Evolutionary conservation across 1,140 invertebrate genomes (phyloP), one percentile per base, ranked within the genome.

Genomic region (Hycleus phaleratus): DNA sequence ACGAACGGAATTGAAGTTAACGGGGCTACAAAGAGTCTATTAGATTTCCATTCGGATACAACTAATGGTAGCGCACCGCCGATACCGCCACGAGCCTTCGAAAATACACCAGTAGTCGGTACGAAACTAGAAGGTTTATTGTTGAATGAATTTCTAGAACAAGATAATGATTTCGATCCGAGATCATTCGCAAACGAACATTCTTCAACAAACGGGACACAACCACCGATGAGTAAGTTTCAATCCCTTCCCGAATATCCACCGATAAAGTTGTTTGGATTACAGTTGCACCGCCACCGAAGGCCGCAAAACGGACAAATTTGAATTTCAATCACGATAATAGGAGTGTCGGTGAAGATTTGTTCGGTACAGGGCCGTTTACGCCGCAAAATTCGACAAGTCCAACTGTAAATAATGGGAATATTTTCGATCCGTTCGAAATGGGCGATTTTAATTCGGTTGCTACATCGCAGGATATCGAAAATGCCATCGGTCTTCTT

Each of bases 121-220:
- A 86, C 87, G 4, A 88, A 89, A 75, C 75, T 90, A 53, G 90
- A 93, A 74, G 90, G 88, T 59, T 74, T 93, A 26, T 69, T 93
- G 1, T 78, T 94, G 61, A 88, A 91, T 69, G 88, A 91, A 70
- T 85, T 90, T 43, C 9, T 42, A 10, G 86, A 91, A 64, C 83
- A 81, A 52, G 85, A 82, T 74, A 63, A 62, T 49, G 68, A 71
- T 59, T 74, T 74, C 46, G 66, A 74, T 69, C 72, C 72, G 2
- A 64, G 72, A 59, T 71, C 68, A n/a, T 73, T 69, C 54, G 71
- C 71, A 63, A 70, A 64, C 44, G 66, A 62, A 46, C 60, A 62
- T 38, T 1, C 4, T 42, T 24, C 9, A 51, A 59, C 68, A 0
- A 79, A 79, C 65, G 75, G 73, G 7, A 64, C 68, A 32, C 43